Base-by-base conservation (phyloP, 1,140 invertebrate species). In the Venustaconcha ellipsiformis region DNA sequence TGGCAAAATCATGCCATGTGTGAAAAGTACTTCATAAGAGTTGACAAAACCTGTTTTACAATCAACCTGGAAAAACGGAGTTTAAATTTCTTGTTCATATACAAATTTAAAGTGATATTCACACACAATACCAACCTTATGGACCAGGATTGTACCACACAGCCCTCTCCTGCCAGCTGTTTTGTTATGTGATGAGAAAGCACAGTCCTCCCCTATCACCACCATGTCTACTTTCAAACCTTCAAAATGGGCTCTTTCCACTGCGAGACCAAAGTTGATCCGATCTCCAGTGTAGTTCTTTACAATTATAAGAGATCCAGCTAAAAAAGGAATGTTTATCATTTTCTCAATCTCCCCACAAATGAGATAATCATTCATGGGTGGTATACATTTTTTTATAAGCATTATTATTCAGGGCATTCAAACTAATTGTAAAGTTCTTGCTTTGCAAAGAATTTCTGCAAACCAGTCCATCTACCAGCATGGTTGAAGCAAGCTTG, bases 261-360 rank as follows among this genome's bases (percentile, higher is more conserved):
- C 91, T 2, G 95, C 95, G 86, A 95, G 92, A 20, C 95, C 95
- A 90, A 96, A 96, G 88, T 96, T 96, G 6, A 97, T 88, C 81
- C 95, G 90, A 84, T 97, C 96, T 0, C 95, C 95, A 12, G 96
- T 97, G 86, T 97, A 97, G 90, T 97, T 97, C 14, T 94, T 93
- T 13, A 96, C 92, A 20, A 96, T 90, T 0, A 96, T 91, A 8
- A 96, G 83, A 66, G 94, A 92, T 48, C 95, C 95, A 77, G 90
- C 94, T 94, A 57, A 37, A 67, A 70, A 69, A 64, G 55, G 64
- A 57, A 23, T 37, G 37, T 37, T 37, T 8, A 37, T 37, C 37
- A 37, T 37, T 37, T 37, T 37, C 37, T 37, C 37, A 37, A 6
- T 37, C 37, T 37, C 37, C 37, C 37, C 37, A 6, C 37, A 37